Base-by-base conservation (phyloP, 2,113 vertebrate species). In the Cricetomys ansorgei region DNA sequence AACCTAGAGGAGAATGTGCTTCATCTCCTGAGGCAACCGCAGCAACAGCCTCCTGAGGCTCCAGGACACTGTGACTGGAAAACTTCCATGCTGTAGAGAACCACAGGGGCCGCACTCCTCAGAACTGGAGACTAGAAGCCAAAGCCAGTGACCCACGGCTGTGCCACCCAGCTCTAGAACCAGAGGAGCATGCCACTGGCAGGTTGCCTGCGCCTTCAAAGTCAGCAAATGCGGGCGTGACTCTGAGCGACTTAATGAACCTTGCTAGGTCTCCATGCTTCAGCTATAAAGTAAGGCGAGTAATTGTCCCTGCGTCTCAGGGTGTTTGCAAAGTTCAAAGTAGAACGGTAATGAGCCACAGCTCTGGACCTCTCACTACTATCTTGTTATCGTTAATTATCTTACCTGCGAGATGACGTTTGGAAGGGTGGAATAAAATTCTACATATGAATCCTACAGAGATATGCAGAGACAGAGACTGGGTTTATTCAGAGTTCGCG, bases 351-450 rank as follows among this genome's bases (percentile, higher is more conserved):
- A 85, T 48, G 53, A 93, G 34, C 40, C 21, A 43, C 75, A 89
- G 48, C 37, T 94, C 86, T 70, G 34, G 43, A 34, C 48, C 79
- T 73, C 45, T 62, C 88, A 50, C 40, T 76, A 64, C 62, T 27
- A 43, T n/a, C 34, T 81, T 77, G 65, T 95, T 45, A 86, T 40
- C 43, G 67, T 70, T 76, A 85, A 80, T 81, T 69, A 76, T 89
- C 55, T 72, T 59, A 72, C 59, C 53, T 89, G 48, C 23, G 75
- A 65, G 67, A 80, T 80, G 70, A 53, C 64, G 80, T 37, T n/a
- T 91, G 76, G 43, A 27, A 55, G 50, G 45, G 25, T 69, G 88
- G 77, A 88, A 77, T 17, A 65, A 75, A 94, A 43, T n/a, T 72
- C 50, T 81, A 27, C 84, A 27, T 67, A 69, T n/a, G 43, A 86